A percentile compares a stretch with the other conserved stretches of the same genome.
Conservation (phyloP, 2,113 vertebrate species). For the Gallinago undulata region DNA sequence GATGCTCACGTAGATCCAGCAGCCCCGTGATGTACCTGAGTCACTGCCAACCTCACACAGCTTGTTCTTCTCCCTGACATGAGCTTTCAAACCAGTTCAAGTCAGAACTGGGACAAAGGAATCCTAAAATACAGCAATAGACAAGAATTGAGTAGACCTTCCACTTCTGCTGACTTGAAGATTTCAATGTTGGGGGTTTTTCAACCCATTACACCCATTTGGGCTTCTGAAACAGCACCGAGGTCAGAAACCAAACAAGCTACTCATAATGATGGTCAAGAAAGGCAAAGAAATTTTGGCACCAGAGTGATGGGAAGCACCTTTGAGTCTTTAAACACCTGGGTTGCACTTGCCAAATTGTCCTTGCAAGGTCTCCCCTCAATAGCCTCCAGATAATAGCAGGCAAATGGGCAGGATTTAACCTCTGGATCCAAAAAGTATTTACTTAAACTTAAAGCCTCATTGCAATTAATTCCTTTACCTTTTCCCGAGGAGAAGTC, state of each 20-base stretch:
- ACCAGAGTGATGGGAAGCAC: background rate
- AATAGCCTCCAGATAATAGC: background rate
- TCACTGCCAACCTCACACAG: background rate
- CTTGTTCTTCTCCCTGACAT: background rate
- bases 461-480: background rate
- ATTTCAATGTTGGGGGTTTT: background rate
- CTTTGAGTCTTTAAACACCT: background rate
- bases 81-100: background rate
- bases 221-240: background rate
- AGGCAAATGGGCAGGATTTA: background rate
- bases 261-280: background rate
- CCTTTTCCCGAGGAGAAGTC: background rate
- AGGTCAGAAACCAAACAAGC: background rate
- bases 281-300: background rate
- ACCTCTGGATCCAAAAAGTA: background rate
- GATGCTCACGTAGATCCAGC: background rate
- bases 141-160: background rate
- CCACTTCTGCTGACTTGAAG: background rate
- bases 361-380: background rate
- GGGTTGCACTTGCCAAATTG: background rate
- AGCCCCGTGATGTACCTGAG: fast-evolving
- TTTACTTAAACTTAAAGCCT: background rate
- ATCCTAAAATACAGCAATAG: background rate
- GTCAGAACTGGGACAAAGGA: background rate
- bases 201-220: background rate